Conservation (phyloP, 1,140 invertebrate species). For the Bombus superbus region DNA sequence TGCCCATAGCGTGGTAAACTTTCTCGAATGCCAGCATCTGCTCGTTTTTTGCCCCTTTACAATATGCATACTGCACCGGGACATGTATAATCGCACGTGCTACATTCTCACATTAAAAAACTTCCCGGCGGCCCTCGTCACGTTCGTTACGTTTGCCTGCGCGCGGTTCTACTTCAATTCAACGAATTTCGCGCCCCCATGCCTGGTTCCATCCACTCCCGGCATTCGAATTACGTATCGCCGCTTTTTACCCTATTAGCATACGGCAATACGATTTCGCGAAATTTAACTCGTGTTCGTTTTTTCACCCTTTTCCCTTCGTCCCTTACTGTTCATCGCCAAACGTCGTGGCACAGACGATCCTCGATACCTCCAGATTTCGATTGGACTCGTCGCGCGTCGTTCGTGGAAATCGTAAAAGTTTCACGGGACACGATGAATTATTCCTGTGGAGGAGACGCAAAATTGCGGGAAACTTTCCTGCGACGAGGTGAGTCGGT, state of each 20-base stretch:
- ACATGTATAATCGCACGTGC: conserved; percentile 66
- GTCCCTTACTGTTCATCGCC: neutral
- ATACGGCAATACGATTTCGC: neutral
- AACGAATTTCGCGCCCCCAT: conserved; percentile 15
- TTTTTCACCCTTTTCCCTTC: neutral
- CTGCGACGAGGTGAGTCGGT: conserved; percentile 45
- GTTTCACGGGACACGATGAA: conserved; percentile 72
- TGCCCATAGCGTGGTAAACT: conserved; percentile 45
- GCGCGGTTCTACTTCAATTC: conserved; percentile 14
- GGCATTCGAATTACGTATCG: conserved; percentile 22
- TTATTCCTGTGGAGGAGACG: conserved; percentile 69
- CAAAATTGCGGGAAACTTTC: conserved; percentile 71
- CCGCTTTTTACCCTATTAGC: conserved; percentile 4
- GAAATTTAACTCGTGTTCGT: conserved; percentile 1
- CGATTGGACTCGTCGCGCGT: conserved; percentile 66
- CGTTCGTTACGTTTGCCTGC: conserved; percentile 54
- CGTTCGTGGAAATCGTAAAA: conserved; percentile 71
- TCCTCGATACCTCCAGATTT: conserved; percentile 61
- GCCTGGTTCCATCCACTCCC: neutral
- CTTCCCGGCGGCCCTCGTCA: conserved; percentile 54
- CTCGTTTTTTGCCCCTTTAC: conserved; percentile 56
- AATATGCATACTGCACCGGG: conserved; percentile 57
- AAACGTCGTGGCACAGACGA: neutral
- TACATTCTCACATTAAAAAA: conserved; percentile 67
- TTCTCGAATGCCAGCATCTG: conserved; percentile 57